Evolutionary conservation across 2,888 invertebrate species (phyloP).

Genomic region (Sminthurides aquaticus): DNA sequence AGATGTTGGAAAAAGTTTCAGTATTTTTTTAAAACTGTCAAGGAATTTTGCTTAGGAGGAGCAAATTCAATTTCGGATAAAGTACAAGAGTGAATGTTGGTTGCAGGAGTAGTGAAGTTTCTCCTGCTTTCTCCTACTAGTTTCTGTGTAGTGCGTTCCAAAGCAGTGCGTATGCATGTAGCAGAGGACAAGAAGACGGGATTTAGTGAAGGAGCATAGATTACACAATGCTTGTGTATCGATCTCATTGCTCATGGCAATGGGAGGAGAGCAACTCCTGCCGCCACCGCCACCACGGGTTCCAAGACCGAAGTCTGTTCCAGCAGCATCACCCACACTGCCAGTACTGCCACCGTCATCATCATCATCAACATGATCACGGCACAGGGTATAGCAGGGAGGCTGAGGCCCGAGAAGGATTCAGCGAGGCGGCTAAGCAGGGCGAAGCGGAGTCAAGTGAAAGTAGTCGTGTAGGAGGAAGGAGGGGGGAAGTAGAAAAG

Average conservation of each 20-base stretch:
- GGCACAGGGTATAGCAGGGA: not conserved
- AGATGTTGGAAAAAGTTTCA: not conserved
- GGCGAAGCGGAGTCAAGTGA: not conserved
- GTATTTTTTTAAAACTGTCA: no score
- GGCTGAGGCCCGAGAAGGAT: not conserved
- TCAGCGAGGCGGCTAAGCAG: not conserved
- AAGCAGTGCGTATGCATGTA: not conserved
- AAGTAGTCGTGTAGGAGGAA: not conserved
- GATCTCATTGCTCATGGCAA: not conserved
- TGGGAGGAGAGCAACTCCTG: not conserved
- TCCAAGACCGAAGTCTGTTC: not conserved
- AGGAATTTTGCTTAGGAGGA: no score
- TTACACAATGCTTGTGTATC: conserved; percentile 1
- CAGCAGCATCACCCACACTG: not conserved
- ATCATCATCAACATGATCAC: not conserved
- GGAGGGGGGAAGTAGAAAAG: no score
- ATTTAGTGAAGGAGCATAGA: not conserved
- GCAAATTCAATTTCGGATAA: not conserved
- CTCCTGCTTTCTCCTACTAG: not conserved
- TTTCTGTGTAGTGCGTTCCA: not conserved
- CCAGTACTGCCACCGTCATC: not conserved
- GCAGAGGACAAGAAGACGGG: not conserved
- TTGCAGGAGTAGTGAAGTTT: not conserved
- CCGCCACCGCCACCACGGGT: not conserved
- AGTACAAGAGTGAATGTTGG: not conserved